Evolutionary conservation across 2,797 vertebrate genomes (phyloP), one percentile per base, ranked within the genome.

Genomic region (Etheostoma perlongum): DNA sequence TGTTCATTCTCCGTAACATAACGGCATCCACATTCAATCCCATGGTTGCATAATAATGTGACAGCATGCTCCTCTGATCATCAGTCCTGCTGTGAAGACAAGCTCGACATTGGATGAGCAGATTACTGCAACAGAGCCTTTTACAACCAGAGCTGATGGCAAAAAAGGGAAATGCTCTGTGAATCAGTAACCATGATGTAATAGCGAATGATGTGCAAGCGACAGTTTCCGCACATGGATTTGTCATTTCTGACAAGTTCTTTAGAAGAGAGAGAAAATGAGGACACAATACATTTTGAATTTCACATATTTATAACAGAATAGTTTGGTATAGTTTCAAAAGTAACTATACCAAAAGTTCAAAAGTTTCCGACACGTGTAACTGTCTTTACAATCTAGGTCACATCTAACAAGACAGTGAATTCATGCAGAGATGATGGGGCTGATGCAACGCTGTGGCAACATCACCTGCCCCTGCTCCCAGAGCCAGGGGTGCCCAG

Each of bases 101-200:
- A 61, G 64, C 74, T 69, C 6, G 7, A 49, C 7, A 52, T 71
- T 73, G 62, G 78, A 81, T 44, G 81, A 81, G 64, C 67, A 49
- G 55, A 62, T 58, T 68, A 74, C 69, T 69, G 78, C 81, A 61
- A 48, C 70, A 21, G 74, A 2, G 71, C 64, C 67, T 87, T 90
- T 92, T 88, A 86, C 79, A 81, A 76, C 78, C 47, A 54, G 12
- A 1, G 60, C 76, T 18, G 54, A 71, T 62, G 66, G 74, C 64
- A 85, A 64, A 51, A 44, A 46, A 73, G 75, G 63, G 79, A 80
- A 78, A 77, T 6, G 7, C 25, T 53, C 69, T 67, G 88, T 92
- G 58, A 89, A 93, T 93, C 69, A 93, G 87, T 93, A 92, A 93
- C 90, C 19, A 49, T 21, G 36, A 13, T 47, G 62, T 60, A 80